phyloP scores from a whole-genome alignment of 2,888 invertebrate species.

The Lithophane leautieri region DNA sequence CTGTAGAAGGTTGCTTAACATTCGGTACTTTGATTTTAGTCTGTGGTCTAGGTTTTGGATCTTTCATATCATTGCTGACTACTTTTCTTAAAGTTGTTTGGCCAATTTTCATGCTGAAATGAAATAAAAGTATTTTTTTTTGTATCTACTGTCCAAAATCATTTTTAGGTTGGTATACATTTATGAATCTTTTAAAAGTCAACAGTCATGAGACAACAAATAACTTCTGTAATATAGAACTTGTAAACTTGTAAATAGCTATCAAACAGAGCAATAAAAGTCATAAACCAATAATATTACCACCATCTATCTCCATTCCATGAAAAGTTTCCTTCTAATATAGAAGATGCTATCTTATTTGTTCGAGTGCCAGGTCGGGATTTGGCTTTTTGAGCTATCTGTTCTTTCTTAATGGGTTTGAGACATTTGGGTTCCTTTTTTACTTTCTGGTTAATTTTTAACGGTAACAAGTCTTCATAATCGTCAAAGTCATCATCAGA shows the following conservation, averaged over 20 bases:
- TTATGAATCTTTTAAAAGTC: constrained; percentile 6
- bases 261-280: neutral
- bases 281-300: constrained; percentile 71
- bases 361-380: constrained; percentile 63
- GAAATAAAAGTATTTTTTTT: neutral
- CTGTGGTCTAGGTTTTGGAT: constrained; percentile 59
- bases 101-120: constrained; percentile 75
- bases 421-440: constrained; percentile 60
- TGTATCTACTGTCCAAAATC: neutral
- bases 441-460: constrained; percentile 57
- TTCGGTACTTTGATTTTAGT: constrained; percentile 65
- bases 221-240: no score
- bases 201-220: neutral
- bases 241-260: neutral
- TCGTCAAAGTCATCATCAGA: constrained; percentile 65
- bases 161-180: neutral
- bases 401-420: constrained; percentile 60
- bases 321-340: constrained; percentile 83
- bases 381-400: constrained; percentile 55
- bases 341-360: constrained; percentile 81
- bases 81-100: constrained; percentile 62
- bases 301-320: constrained; percentile 87
- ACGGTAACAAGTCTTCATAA: constrained; percentile 68
- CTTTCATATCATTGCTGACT: constrained; percentile 24
- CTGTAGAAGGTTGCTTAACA: constrained; percentile 60